Base-by-base conservation (phyloP, 2,888 invertebrate species). In the Macropis europaea region DNA sequence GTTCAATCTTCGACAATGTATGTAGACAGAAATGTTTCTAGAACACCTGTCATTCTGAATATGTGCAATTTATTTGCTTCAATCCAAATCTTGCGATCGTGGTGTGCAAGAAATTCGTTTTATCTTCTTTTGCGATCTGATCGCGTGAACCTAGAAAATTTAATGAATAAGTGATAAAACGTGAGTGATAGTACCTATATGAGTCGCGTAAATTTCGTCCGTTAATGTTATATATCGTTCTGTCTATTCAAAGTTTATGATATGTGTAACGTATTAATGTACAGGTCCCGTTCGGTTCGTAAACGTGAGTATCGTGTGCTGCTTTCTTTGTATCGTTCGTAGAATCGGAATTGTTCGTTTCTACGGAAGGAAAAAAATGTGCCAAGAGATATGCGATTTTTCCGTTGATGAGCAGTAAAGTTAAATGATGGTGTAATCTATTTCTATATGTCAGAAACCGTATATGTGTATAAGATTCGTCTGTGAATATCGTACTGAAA, bases 181-280 rank as follows among this genome's bases (percentile, higher is more conserved):
- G 40, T 34, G 43, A 54, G 62, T 69, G 77, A 77, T 69, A 69
- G 52, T 62, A 43, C 15, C 15, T 72, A 56, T 28, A 19, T 48
- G 40, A 68, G 56, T 48, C 52, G 48, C 30, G 45, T 45, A 62
- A 73, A 75, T 61, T 67, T 75, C 45, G 36, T 64, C 75, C 71
- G 69, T 82, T 82, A 76, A 56, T 71, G 47, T 67, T 69, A 74
- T 64, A 60, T 71, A 71, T 22, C 57, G 71, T 82, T 81, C 45
- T 77, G 43, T 77, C 72, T 81, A 81, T 81, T 73, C 69, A 77
- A 81, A 77, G 73, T 81, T 82, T 82, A 81, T 72, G 43, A 67
- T 54, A 59, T 69, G 64, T 63, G 63, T 76, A 61, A 52, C 57
- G 54, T 64, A 72, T 74, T 68, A 57, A 73, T 47, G 63, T 63